Evolutionary conservation across 1,140 invertebrate genomes (phyloP), one percentile per base, ranked within the genome.

Genomic region (Drosophila ironensis): DNA sequence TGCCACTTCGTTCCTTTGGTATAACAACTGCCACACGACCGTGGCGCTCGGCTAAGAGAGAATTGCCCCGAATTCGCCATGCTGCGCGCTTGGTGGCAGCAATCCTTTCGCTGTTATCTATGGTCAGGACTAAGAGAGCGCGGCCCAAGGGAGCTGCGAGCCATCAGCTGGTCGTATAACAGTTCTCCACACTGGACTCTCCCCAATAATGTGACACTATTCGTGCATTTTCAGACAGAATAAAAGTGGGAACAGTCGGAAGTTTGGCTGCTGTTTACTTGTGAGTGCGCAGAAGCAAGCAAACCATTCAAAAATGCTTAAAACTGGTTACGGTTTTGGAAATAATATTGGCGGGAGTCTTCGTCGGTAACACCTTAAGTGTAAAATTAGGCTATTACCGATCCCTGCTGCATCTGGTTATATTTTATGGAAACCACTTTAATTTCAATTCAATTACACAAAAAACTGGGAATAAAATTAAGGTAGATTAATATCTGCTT

Each of bases 111-210:
- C 60, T 25, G 54, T 53, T 82, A 53, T 20, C 54, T 51, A 54
- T 75, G 60, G 56, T 64, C 57, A 64, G 19, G 63, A 22, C 25
- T 57, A 80, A 80, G 67, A 80, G 80, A 54, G 44, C n/a, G 12
- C 8, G 1, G 24, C 5, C 8, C 12, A 38, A 66, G 66, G n/a
- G 69, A 71, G 69, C 27, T 16, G 7, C 7, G 11, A n/a, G 1
- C 7, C 20, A 44, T 28, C 60, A 71, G 60, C 57, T 67, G 60
- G 37, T 25, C 12, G 57, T 77, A 77, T 59, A 11, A 82, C 69
- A 77, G 66, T 72, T 47, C 8, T 20, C 19, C 7, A 51, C n/a
- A 9, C 14, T 14, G 45, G 30, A 33, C 4, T 22, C 20, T 22
- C 2, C 0, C 30, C n/a, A n/a, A n/a, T n/a, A 17, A 7, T 2